A percentile compares a stretch with the other conserved stretches of the same genome.
Evolutionary conservation across 2,888 invertebrate genomes (phyloP).

Genomic region (Eristalinus sepulchralis): DNA sequence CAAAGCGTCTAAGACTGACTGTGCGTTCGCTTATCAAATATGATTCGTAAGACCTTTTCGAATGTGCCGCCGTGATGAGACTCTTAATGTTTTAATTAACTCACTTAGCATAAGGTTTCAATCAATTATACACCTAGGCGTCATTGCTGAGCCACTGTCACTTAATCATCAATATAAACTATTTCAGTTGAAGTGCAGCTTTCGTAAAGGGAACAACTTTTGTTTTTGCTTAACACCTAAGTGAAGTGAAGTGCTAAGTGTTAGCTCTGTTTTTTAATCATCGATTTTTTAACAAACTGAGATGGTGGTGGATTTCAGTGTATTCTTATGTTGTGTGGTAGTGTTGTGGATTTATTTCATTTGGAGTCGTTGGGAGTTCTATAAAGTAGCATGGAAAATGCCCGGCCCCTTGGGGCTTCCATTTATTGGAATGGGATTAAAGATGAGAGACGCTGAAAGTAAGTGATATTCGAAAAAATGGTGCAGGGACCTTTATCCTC

Average conservation of each 20-base stretch:
- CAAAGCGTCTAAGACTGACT: not conserved
- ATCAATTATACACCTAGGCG: not conserved
- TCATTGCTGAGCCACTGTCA: not conserved
- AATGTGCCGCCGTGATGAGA: not conserved
- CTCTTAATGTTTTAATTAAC: not conserved
- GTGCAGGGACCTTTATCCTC: too few species aligned
- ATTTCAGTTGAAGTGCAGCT: not conserved
- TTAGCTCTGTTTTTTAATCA: not conserved
- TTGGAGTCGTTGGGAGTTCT: slow-evolving; percentile 77
- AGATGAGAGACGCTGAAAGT: slow-evolving; percentile 79
- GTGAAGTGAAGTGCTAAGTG: not conserved
- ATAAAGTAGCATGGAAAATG: slow-evolving; percentile 76
- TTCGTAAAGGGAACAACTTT: not conserved
- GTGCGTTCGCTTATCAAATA: not conserved
- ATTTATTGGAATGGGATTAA: slow-evolving; percentile 76
- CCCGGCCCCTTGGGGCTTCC: slow-evolving; percentile 78
- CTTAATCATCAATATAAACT: not conserved
- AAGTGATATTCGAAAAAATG: slow-evolving; percentile 56
- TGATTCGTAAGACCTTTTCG: not conserved
- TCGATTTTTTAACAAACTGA: not conserved
- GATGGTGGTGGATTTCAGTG: slow-evolving; percentile 10
- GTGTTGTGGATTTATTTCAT: slow-evolving; percentile 76
- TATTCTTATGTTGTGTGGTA: slow-evolving; percentile 35
- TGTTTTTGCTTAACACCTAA: not conserved
- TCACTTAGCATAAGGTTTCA: not conserved